Evolutionary conservation across 2,888 invertebrate genomes (phyloP).

Genomic region (Pterostichus madidus): DNA sequence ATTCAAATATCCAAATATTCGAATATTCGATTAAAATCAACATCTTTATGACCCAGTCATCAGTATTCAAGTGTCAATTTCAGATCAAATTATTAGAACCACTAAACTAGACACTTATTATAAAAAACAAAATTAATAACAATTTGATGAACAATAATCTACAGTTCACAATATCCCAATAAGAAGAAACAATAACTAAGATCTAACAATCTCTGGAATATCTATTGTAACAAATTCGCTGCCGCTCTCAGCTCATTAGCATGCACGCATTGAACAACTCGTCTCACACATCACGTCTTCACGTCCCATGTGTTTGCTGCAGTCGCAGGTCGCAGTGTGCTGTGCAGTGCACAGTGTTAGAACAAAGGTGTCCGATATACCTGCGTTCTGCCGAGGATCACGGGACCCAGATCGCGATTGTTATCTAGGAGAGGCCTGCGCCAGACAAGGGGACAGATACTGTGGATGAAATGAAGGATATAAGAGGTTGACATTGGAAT

Average conservation of each 20-base stretch:
- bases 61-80: too few species aligned
- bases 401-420: not conserved
- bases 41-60: too few species aligned
- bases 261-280: slow-evolving; percentile 7
- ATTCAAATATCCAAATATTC: too few species aligned
- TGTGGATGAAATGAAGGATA: not conserved
- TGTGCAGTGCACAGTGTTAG: not conserved
- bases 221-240: slow-evolving; percentile 21
- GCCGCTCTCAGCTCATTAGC: slow-evolving; percentile 31
- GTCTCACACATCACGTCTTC: not conserved
- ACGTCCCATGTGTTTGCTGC: not conserved
- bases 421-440: not conserved
- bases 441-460: too few species aligned
- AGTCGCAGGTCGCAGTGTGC: too few species aligned
- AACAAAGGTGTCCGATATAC: slow-evolving; percentile 14
- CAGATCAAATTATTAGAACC: not conserved
- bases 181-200: too few species aligned
- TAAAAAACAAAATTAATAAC: too few species aligned
- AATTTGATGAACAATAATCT: too few species aligned
- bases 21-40: too few species aligned
- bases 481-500: not conserved
- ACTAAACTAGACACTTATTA: not conserved
- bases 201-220: not conserved
- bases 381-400: too few species aligned
- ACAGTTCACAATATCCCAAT: too few species aligned